Evolutionary conservation across 2,888 invertebrate species (phyloP).

Genomic region (Bugulina stolonifera): DNA sequence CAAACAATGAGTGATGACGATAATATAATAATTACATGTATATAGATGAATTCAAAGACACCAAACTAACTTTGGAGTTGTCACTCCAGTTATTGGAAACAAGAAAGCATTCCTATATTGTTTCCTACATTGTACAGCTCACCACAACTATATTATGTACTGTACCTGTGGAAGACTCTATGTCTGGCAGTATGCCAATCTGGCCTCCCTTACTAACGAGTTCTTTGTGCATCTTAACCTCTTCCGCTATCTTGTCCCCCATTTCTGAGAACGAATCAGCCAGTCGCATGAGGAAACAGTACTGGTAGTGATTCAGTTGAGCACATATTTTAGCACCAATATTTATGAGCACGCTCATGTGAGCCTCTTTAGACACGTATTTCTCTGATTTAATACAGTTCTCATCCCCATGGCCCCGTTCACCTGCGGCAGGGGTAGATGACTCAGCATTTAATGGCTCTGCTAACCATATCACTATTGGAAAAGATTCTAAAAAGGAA

Average conservation of each 20-base stretch:
- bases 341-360: constrained; percentile 74
- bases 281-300: constrained; percentile 77
- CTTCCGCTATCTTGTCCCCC: constrained; percentile 41
- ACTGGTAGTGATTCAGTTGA: constrained; percentile 89
- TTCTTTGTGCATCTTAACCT: constrained; percentile 37
- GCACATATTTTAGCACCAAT: constrained; percentile 77
- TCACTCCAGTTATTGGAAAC: too few species aligned
- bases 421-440: too few species aligned
- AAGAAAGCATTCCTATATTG: too few species aligned
- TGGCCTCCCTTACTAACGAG: neutral
- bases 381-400: neutral
- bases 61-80: too few species aligned
- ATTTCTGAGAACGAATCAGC: constrained; percentile 67
- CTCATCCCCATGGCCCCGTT: neutral
- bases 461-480: constrained; percentile 77
- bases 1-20: too few species aligned
- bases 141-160: too few species aligned
- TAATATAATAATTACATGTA: too few species aligned
- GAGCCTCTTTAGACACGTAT: neutral
- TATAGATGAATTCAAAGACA: too few species aligned
- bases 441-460: constrained; percentile 52
- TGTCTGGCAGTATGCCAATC: neutral
- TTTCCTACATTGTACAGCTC: too few species aligned
- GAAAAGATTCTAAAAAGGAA: constrained; percentile 62
- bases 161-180: constrained; percentile 12